phyloP scores from a whole-genome alignment of 2,797 vertebrate genomes.

The Masticophis lateralis region DNA sequence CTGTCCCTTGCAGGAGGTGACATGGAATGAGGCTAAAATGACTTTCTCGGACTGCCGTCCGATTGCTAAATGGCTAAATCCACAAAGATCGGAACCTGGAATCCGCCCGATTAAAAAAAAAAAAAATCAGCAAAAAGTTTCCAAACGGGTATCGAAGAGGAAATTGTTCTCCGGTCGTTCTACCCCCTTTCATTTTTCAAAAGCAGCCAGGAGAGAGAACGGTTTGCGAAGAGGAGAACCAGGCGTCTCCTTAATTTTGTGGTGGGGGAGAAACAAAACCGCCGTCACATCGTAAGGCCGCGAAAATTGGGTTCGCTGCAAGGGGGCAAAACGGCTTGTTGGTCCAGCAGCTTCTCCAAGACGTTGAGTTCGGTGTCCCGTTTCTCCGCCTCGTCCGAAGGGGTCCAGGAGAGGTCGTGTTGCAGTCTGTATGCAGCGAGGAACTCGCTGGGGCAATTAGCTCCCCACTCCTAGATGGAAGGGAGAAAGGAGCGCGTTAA shows the following conservation, averaged over 20 bases:
- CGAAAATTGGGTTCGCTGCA: constrained; percentile 79
- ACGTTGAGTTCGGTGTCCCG: constrained; percentile 80
- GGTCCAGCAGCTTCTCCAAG: constrained; percentile 85
- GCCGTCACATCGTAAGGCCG: constrained; percentile 71
- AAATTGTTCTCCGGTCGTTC: no score
- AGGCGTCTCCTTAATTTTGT: fast-evolving
- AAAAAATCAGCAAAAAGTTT: not conserved
- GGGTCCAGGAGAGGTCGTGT: constrained; percentile 94
- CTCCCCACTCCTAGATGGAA: constrained; percentile 87
- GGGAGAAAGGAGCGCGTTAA: not conserved
- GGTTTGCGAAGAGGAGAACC: fast-evolving
- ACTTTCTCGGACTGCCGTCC: not conserved
- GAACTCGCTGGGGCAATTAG: constrained; percentile 81
- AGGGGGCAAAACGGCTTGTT: constrained; percentile 73
- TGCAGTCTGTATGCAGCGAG: constrained; percentile 90
- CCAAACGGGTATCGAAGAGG: not conserved
- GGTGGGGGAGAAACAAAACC: not conserved
- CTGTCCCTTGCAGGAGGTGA: not conserved
- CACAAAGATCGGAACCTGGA: not conserved
- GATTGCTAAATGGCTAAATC: not conserved
- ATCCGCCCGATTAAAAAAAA: not conserved
- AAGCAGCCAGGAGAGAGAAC: fast-evolving
- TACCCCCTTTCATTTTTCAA: no score
- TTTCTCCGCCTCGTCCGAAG: constrained; percentile 79
- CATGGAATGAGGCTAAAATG: not conserved